Percentiles rank a stretch among this genome's conserved stretches.
phyloP scores from a whole-genome alignment of 2,797 vertebrate genomes.

The Sternotherus odoratus region DNA sequence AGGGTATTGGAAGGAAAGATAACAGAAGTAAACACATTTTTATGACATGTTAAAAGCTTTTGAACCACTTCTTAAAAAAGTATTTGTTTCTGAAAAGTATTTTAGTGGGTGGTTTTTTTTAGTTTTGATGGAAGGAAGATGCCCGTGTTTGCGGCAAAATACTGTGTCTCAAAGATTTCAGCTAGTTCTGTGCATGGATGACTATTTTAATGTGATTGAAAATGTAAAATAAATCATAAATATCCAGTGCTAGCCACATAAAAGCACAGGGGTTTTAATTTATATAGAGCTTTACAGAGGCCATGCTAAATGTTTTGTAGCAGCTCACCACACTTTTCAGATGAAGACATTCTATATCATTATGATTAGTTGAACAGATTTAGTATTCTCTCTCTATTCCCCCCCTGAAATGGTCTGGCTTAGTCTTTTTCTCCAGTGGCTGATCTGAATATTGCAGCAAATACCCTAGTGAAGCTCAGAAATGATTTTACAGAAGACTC shows the following conservation, averaged over 20 bases:
- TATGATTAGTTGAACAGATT: not conserved
- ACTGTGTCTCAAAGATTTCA: not conserved
- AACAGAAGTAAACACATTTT: not conserved
- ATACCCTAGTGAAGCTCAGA: not conserved
- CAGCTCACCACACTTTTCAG: not conserved
- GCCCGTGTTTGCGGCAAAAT: not conserved
- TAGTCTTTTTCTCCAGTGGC: not conserved
- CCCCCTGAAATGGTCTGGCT: not conserved
- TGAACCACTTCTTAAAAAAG: not conserved
- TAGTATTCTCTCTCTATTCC: not conserved
- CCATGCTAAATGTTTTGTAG: not conserved
- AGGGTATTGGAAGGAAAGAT: not conserved
- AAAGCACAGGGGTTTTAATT: not conserved
- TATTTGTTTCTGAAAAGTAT: not conserved
- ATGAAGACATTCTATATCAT: not conserved
- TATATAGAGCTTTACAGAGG: not conserved
- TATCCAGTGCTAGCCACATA: not conserved
- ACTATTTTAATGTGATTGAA: not conserved
- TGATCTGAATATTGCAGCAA: not conserved
- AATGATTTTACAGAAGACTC: not conserved
- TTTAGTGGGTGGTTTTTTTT: not conserved
- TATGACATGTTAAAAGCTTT: not conserved
- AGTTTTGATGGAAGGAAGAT: not conserved
- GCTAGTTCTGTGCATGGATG: not conserved
- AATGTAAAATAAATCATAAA: not conserved